Percentiles rank a stretch among this genome's conserved stretches.
Evolutionary conservation across 2,113 vertebrate species (phyloP).

Genomic region (Leiothrix lutea): DNA sequence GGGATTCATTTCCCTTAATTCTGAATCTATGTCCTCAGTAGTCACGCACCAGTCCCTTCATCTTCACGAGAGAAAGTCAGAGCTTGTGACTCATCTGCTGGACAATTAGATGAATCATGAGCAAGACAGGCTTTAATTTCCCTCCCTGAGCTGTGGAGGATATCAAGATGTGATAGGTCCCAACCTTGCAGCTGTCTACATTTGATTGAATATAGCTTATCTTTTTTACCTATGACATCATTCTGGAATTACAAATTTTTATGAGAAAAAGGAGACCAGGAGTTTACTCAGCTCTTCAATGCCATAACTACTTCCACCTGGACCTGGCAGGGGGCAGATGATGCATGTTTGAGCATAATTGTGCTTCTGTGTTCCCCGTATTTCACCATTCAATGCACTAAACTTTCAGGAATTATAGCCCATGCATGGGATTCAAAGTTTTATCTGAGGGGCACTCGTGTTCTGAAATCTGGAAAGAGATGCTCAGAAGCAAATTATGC

Average conservation of each 20-base stretch:
- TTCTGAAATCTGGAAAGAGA: neutral
- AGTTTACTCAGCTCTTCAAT: neutral
- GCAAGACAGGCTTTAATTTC: neutral
- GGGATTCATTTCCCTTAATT: slow-evolving; percentile 5
- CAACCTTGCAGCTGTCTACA: neutral
- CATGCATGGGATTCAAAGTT: neutral
- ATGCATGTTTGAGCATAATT: neutral
- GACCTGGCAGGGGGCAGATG: neutral
- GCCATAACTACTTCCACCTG: neutral
- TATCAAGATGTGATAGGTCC: neutral
- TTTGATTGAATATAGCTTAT: neutral
- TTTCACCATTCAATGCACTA: neutral
- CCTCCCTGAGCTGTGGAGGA: neutral
- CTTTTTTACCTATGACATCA: neutral
- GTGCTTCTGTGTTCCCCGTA: neutral
- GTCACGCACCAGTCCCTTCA: neutral
- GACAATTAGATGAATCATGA: neutral
- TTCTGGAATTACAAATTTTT: neutral
- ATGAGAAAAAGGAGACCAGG: neutral
- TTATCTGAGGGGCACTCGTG: neutral
- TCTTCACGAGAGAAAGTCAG: slow-evolving; percentile 11
- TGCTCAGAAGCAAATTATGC: neutral
- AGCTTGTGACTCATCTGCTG: slow-evolving; percentile 14
- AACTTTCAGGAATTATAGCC: neutral
- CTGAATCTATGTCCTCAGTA: neutral